A percentile compares a stretch with the other conserved stretches of the same genome.
Conservation (phyloP, 2,797 vertebrate genomes). For the Otolemur crassicaudatus region DNA sequence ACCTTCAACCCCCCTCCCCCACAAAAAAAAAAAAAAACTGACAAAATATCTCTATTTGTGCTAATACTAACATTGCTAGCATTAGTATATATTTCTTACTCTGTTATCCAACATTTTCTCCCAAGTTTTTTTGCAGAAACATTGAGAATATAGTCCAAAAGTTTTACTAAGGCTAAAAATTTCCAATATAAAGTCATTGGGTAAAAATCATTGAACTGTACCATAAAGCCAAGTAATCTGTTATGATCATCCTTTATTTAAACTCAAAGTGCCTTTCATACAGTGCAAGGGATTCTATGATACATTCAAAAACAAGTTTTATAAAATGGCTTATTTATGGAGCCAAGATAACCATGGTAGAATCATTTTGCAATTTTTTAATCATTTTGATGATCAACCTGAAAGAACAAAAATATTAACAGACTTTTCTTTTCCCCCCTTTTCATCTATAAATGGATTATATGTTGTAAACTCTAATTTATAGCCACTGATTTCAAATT, state of each 20-base stretch:
- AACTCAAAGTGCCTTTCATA: slow-evolving; percentile 40
- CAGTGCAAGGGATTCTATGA: not conserved
- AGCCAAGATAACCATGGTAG: not conserved
- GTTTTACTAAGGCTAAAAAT: not conserved
- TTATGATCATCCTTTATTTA: slow-evolving; percentile 37
- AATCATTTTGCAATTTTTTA: not conserved
- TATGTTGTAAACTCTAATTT: slow-evolving; percentile 52
- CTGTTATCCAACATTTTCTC: not conserved
- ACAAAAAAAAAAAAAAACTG: not conserved
- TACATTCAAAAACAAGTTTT: not conserved
- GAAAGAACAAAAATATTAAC: not conserved
- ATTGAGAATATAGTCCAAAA: not conserved
- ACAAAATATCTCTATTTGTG: not conserved
- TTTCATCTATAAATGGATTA: not conserved
- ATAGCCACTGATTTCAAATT: slow-evolving; percentile 76
- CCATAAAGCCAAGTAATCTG: not conserved
- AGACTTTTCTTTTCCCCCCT: not conserved
- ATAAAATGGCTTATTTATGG: not conserved
- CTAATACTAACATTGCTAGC: too few species aligned
- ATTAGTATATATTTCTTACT: not conserved
- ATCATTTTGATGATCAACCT: slow-evolving; percentile 4
- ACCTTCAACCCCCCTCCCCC: too few species aligned
- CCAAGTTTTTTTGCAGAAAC: not conserved
- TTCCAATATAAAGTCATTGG: not conserved
- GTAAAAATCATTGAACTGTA: not conserved